These are phyloP conservation scores for Spatulosminthurus flaviceps DNA, from an alignment of 2,888 invertebrate genomes.

Conservation along the genomic window DNA sequence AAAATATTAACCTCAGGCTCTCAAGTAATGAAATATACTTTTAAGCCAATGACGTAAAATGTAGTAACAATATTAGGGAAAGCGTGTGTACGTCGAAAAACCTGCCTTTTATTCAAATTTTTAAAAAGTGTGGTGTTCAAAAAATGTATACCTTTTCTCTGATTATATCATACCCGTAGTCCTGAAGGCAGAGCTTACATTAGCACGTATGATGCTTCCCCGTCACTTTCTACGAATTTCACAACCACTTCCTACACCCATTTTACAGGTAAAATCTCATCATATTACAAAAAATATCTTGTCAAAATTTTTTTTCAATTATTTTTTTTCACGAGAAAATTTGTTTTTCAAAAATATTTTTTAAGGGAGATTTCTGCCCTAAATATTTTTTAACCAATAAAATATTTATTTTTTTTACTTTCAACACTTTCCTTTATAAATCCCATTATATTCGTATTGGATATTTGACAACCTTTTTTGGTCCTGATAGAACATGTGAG, in stretches of 20 bases:
- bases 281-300: neutral
- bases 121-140: too few relatives aligned
- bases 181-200: conserved; percentile 64
- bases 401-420: too few relatives aligned
- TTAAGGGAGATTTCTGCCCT: too few relatives aligned
- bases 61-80: too few relatives aligned
- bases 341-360: too few relatives aligned
- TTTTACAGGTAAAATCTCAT: conserved; percentile 61
- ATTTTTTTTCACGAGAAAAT: too few relatives aligned
- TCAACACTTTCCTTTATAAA: neutral
- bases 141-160: conserved; percentile 19
- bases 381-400: too few relatives aligned
- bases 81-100: neutral
- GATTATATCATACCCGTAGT: conserved; percentile 51
- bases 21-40: too few relatives aligned
- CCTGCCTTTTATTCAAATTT: too few relatives aligned
- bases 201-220: conserved; percentile 64
- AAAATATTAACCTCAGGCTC: too few relatives aligned
- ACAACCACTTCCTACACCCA: conserved; percentile 64
- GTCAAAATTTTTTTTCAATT: too few relatives aligned
- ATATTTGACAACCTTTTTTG: neutral
- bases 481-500: neutral
- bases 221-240: conserved; percentile 64
- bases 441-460: neutral
- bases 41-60: too few relatives aligned